Evolutionary conservation across 1,140 invertebrate species (phyloP), one percentile per base, ranked within the genome.

Genomic region (Anagrus nilaparvatae): DNA sequence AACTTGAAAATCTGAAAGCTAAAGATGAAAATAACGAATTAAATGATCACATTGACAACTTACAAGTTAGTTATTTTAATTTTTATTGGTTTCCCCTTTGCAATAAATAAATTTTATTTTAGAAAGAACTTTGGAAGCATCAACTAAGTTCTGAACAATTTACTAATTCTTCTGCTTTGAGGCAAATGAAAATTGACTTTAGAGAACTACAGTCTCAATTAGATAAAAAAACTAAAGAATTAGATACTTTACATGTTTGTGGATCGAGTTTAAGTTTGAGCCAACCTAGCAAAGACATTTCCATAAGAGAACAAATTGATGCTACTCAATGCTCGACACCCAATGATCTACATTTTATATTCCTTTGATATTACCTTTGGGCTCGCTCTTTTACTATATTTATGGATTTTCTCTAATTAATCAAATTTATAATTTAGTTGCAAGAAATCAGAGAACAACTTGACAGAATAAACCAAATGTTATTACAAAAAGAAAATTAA

Each of bases 211-310:
- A 78, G 56, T 65, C 58, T 48, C 65, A 71, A 18, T 30, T 84
- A 16, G 77, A 78, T 35, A 73, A 76, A 52, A 75, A 78, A 56
- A 84, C 79, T 5, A 76, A 74, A 42, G 74, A 76, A 24, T 51
- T 87, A 19, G 83, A 88, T 64, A 69, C 73, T 1, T 48, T 78
- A n/a, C 79, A 84, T 14, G 64, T 67, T 31, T 68, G 75, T 70
- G 53, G 72, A 59, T 52, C 67, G 52, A 58, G 72, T 69, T 29
- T 74, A 62, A 37, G 74, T 54, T 71, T 78, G 43, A 79, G 79
- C 47, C 81, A 82, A 27, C 81, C 78, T 16, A 84, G 80, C 45
- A 84, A 88, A 59, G 84, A 87, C 56, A 77, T 87, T 25, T 87
- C 84, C 0, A 70, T 82, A 3, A 72, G 77, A 43, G 79, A 81